Base-by-base conservation (phyloP, 2,113 vertebrate genomes). In the Eptesicus fuscus region DNA sequence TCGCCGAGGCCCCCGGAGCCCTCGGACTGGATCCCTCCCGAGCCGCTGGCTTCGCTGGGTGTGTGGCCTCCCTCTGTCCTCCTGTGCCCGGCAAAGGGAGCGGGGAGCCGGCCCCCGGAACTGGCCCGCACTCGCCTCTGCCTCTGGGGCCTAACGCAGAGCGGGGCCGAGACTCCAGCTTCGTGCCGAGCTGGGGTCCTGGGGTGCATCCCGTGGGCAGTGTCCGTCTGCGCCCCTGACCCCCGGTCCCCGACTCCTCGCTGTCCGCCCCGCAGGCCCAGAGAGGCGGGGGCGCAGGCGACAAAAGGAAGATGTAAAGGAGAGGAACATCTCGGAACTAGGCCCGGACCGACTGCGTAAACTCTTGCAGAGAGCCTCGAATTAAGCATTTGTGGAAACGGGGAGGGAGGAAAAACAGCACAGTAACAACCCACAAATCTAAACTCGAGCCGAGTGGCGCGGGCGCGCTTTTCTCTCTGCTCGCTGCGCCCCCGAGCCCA, bases 111-210 rank as follows among this genome's bases (percentile, higher is more conserved):
- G 49, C 40, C 28, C 10, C 2, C 0, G 2, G 44, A 0, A 14
- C 22, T 42, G 30, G n/a, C 0, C 32, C 2, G 44, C 20, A 28
- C n/a, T 7, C 17, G 70, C 70, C n/a, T 23, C 77, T 86, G 4
- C 37, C 30, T 42, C 30, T 5, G 56, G 22, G 92, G 18, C 20
- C 16, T 7, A 22, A 30, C 8, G 30, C 67, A 0, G 74, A 74
- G 67, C 5, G 18, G 51, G 22, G 28, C 63, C 6, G 32, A 22
- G 61, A n/a, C 23, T 7, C 30, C 32, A 44, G 28, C 17, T 56
- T 23, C 2, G 67, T 0, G 10, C 2, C 0, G 0, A 22, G 8
- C 30, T 1, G 5, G 10, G 14, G 20, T 42, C 23, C 18, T 6
- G 1, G 2, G 35, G 10, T 14, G 32, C 11, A 16, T n/a, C 49